A percentile compares a stretch with the other conserved stretches of the same genome.
Conservation (phyloP, 2,113 vertebrate species). For the Chamaetylas fuelleborni region DNA sequence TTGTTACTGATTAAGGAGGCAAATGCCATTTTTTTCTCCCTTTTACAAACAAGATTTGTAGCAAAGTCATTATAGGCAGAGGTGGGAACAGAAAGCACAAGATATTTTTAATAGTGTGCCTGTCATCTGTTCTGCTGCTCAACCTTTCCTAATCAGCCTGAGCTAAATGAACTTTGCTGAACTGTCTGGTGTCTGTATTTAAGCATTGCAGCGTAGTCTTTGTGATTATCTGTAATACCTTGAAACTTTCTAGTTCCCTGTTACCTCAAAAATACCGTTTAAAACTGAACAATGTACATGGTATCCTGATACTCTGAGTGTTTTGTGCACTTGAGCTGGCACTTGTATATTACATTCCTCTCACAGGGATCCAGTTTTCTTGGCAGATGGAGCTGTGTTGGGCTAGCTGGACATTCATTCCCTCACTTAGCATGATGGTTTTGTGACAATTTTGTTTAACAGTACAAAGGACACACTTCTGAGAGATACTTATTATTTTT, state of each 20-base stretch:
- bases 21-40: neutral
- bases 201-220: neutral
- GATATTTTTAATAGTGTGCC: neutral
- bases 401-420: neutral
- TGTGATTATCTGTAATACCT: neutral
- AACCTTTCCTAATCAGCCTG: neutral
- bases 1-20: neutral
- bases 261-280: neutral
- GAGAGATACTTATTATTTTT: neutral
- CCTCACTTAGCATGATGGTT: neutral
- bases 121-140: neutral
- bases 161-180: neutral
- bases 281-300: neutral
- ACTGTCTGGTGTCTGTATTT: neutral
- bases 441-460: neutral
- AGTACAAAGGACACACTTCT: neutral
- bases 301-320: neutral
- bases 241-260: neutral
- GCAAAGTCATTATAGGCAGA: neutral
- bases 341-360: neutral
- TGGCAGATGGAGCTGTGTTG: neutral
- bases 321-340: neutral
- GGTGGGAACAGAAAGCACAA: neutral
- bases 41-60: neutral
- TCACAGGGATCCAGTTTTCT: neutral